These are phyloP conservation scores for Phoebastria nigripes DNA, from an alignment of 2,797 vertebrate genomes.

Conservation along the genomic window DNA sequence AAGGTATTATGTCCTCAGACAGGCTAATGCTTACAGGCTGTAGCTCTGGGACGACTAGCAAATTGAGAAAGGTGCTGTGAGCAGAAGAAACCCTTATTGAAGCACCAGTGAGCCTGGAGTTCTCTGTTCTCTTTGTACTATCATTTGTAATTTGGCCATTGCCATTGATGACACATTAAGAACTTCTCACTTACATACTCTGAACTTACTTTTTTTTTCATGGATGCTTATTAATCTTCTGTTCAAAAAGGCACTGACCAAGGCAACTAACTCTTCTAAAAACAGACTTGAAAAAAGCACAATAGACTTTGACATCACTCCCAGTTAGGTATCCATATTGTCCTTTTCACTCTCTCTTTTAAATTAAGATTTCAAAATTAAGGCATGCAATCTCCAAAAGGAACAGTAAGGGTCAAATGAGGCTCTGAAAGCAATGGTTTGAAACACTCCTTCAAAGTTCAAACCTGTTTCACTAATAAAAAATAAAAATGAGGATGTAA, in stretches of 20 bases:
- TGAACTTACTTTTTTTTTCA: too few species aligned
- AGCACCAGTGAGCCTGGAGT: background rate
- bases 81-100: background rate
- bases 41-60: background rate
- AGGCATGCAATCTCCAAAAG: background rate
- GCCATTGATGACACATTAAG: background rate
- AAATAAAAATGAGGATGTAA: background rate
- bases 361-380: background rate
- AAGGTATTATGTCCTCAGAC: accelerated
- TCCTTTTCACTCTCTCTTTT: background rate
- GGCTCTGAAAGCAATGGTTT: background rate
- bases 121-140: background rate
- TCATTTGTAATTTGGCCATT: background rate
- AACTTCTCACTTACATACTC: background rate
- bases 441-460: background rate
- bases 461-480: background rate
- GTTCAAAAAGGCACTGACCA: background rate
- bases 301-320: background rate
- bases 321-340: background rate
- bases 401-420: background rate
- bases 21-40: background rate
- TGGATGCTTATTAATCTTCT: background rate
- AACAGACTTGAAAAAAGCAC: background rate
- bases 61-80: background rate
- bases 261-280: background rate